Percentiles rank a stretch among this genome's conserved stretches.
Evolutionary conservation across 1,140 invertebrate species (phyloP).

Genomic region (Pachyrhynchus sulphureomaculatus): DNA sequence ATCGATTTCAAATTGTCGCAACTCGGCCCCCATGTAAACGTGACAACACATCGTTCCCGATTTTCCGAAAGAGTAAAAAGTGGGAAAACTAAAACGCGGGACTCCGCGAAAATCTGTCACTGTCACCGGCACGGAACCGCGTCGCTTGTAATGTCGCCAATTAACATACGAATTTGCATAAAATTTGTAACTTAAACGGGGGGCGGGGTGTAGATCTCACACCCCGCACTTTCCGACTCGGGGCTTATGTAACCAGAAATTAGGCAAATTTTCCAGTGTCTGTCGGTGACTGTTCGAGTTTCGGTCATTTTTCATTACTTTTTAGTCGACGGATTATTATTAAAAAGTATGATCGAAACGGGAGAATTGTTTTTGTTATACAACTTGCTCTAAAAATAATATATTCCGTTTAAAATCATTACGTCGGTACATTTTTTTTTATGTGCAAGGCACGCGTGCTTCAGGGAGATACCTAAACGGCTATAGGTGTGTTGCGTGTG

Average conservation of each 20-base stretch:
- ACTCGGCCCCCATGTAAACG: too few species aligned
- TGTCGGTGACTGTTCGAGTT: slow-evolving; percentile 15
- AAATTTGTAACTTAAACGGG: slow-evolving; percentile 28
- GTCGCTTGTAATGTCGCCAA: slow-evolving; percentile 28
- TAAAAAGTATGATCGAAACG: too few species aligned
- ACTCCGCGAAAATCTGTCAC: slow-evolving; percentile 30
- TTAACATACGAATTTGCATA: slow-evolving; percentile 34
- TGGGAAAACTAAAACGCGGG: slow-evolving; percentile 19
- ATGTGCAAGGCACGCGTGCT: too few species aligned
- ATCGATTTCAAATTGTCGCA: too few species aligned
- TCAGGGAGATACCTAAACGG: too few species aligned
- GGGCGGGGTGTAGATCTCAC: slow-evolving; percentile 1
- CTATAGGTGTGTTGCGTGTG: too few species aligned
- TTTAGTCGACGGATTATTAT: too few species aligned
- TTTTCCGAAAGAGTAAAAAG: slow-evolving; percentile 30
- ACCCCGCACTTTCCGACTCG: neutral
- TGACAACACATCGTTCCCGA: neutral
- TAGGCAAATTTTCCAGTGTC: slow-evolving; percentile 24
- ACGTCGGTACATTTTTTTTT: too few species aligned
- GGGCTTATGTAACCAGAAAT: slow-evolving; percentile 26
- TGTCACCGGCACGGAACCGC: slow-evolving; percentile 19
- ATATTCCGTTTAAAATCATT: too few species aligned
- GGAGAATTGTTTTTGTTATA: too few species aligned
- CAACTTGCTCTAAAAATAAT: too few species aligned
- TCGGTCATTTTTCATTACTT: slow-evolving; percentile 28